Conservation (phyloP, 2,797 vertebrate genomes). For the Ptychobarbus kaznakovi region DNA sequence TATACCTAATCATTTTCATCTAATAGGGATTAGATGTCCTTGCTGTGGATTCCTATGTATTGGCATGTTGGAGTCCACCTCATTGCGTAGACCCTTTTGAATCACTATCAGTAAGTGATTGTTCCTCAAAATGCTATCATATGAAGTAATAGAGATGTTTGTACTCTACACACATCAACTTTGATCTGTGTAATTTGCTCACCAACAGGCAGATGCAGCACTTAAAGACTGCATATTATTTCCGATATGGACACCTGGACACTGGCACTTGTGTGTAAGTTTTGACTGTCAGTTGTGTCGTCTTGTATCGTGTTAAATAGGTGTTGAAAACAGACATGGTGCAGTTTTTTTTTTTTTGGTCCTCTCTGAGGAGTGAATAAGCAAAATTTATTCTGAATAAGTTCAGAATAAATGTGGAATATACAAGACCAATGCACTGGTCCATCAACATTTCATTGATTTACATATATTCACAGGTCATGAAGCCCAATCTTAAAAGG, state of each 20-base stretch:
- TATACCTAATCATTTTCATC: neutral
- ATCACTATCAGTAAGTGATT: neutral
- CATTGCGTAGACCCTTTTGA: neutral
- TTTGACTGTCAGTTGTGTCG: neutral
- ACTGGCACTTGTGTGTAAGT: neutral
- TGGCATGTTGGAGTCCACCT: slow-evolving; percentile 7
- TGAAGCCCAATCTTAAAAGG: slow-evolving; percentile 10
- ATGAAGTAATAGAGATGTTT: too few relatives aligned
- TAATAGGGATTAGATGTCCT: slow-evolving; percentile 4
- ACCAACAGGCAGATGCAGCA: slow-evolving; percentile 5
- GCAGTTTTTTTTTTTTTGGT: neutral
- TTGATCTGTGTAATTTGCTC: slow-evolving; percentile 3
- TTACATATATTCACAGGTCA: slow-evolving; percentile 6
- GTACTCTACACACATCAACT: neutral
- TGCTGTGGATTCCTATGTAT: slow-evolving; percentile 8
- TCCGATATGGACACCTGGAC: neutral
- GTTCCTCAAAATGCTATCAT: too few relatives aligned
- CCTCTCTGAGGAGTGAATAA: neutral
- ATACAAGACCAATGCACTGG: neutral
- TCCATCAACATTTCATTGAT: neutral
- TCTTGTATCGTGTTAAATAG: neutral
- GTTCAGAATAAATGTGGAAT: too few relatives aligned
- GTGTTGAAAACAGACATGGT: neutral
- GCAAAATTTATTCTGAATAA: too few relatives aligned
- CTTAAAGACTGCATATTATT: slow-evolving; percentile 2